Conservation (phyloP, 1,140 invertebrate genomes). For the Drosophila guanche region DNA sequence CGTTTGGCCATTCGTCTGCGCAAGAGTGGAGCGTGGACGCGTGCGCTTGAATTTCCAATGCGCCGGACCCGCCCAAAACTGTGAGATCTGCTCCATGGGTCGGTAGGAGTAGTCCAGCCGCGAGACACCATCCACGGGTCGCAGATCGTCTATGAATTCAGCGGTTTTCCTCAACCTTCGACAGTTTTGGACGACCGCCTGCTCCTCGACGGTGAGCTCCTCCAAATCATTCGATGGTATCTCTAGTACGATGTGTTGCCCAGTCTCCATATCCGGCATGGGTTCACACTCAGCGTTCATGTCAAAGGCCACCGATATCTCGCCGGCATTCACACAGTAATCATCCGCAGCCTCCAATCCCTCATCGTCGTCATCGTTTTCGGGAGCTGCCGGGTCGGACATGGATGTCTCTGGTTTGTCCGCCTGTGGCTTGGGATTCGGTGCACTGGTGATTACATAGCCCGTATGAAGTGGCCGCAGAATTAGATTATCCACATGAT, state of each 20-base stretch:
- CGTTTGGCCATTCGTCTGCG: conserved; percentile 19
- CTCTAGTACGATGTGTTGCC: conserved; percentile 38
- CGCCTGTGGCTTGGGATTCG: conserved; percentile 40
- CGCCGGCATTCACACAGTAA: conserved; percentile 54
- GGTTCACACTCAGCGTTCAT: conserved; percentile 81
- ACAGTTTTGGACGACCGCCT: conserved; percentile 63
- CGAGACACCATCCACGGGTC: conserved; percentile 70
- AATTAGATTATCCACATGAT: conserved; percentile 37
- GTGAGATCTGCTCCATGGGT: conserved; percentile 80
- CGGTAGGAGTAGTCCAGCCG: conserved; percentile 82
- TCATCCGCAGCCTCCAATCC: conserved; percentile 36
- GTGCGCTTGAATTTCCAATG: conserved; percentile 81
- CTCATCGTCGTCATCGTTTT: conserved; percentile 22
- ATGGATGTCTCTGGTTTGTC: conserved; percentile 15
- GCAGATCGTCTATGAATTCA: conserved; percentile 71
- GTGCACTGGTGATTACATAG: conserved; percentile 75
- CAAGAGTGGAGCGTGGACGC: conserved; percentile 49
- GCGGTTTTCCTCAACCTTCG: conserved; percentile 66
- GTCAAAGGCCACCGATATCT: conserved; percentile 76
- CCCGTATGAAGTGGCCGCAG: conserved; percentile 71
- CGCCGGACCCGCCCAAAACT: conserved; percentile 83
- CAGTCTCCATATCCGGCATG: conserved; percentile 55
- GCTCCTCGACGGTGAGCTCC: conserved; percentile 75
- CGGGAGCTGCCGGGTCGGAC: not conserved
- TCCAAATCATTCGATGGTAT: conserved; percentile 68